Evolutionary conservation across 1,140 invertebrate species (phyloP).

Genomic region (Drosophila leontia): DNA sequence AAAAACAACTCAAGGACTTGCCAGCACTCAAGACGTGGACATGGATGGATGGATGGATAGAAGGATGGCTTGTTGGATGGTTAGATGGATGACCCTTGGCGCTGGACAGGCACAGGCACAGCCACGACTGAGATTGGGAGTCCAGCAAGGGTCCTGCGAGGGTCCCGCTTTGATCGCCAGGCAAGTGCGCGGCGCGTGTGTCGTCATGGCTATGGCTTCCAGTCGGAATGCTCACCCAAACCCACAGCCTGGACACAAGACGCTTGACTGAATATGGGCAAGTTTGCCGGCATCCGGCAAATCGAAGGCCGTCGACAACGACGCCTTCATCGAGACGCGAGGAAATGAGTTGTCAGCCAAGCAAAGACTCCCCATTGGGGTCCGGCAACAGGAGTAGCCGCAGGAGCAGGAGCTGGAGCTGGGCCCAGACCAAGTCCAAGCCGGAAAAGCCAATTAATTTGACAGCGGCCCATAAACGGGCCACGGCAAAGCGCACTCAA

Average conservation of each 20-base stretch:
- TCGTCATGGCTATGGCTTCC: slow-evolving; percentile 14
- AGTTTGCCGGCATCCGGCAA: slow-evolving; percentile 34
- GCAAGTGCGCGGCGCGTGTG: slow-evolving; percentile 15
- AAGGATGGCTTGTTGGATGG: slow-evolving; percentile 5
- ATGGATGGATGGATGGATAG: slow-evolving; percentile 35
- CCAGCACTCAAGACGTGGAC: slow-evolving; percentile 42
- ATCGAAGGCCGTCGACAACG: slow-evolving; percentile 16
- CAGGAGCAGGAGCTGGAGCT: not conserved
- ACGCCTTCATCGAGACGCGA: slow-evolving; percentile 18
- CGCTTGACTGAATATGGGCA: slow-evolving; percentile 15
- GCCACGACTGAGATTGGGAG: not conserved
- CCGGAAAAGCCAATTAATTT: slow-evolving; percentile 82
- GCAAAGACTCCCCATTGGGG: slow-evolving; percentile 8
- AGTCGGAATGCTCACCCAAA: not conserved
- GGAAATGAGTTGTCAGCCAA: slow-evolving; percentile 70
- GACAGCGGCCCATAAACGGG: slow-evolving; percentile 71
- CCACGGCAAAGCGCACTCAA: slow-evolving; percentile 50
- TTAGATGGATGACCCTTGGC: slow-evolving; percentile 20
- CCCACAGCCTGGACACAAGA: not conserved
- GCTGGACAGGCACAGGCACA: slow-evolving; percentile 3
- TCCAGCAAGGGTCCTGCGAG: not conserved
- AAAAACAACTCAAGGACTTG: slow-evolving; percentile 50
- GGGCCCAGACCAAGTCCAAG: slow-evolving; percentile 12
- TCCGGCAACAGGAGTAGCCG: slow-evolving; percentile 1
- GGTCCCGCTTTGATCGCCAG: slow-evolving; percentile 33